Evolutionary conservation across 2,113 vertebrate genomes (phyloP), one percentile per base, ranked within the genome.

Genomic region (Pontoporia blainvillei): DNA sequence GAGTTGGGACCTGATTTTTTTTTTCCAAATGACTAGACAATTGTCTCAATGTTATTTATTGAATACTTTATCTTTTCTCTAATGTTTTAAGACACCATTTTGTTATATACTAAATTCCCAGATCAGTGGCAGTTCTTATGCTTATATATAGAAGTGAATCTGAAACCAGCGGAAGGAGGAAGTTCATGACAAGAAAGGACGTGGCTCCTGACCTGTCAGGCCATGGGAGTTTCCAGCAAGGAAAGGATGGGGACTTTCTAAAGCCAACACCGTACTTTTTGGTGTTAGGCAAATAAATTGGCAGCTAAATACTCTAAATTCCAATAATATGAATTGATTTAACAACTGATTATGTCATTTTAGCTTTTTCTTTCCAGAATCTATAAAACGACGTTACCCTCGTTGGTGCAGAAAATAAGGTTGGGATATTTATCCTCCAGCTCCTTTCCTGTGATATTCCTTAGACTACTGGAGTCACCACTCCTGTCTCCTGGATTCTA

Each of bases 111-210:
- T 39, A 49, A 81, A 67, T 86, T 83, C 27, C 41, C 49, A 39
- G n/a, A 27, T 69, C 81, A 79, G 18, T 78, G 44, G 12, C 21
- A 84, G 23, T 79, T 73, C 41, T 96, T 41, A 69, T 44, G n/a
- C 27, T 66, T 78, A 23, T 67, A 31, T 13, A 11, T 39, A 62
- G 79, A 97, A 96, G 78, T 96, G 62, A 95, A 96, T 82, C 84
- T 92, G 95, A 93, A 96, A 96, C 34, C 23, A 21, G 6, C 3
- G 8, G 36, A 82, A 95, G 31, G 52, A 69, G 86, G 90, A 96
- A 95, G 84, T 61, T 18, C 6, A 8, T 31, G 67, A 76, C 1
- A 44, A 81, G 34, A 67, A 73, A 2, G 34, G 8, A 59, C 2
- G n/a, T 46, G n/a, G 73, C 31, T 78, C 27, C 52, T 20, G 31